Percentiles rank a stretch among this genome's conserved stretches.
Conservation (phyloP, 2,797 vertebrate genomes). For the Oreochromis grahami region DNA sequence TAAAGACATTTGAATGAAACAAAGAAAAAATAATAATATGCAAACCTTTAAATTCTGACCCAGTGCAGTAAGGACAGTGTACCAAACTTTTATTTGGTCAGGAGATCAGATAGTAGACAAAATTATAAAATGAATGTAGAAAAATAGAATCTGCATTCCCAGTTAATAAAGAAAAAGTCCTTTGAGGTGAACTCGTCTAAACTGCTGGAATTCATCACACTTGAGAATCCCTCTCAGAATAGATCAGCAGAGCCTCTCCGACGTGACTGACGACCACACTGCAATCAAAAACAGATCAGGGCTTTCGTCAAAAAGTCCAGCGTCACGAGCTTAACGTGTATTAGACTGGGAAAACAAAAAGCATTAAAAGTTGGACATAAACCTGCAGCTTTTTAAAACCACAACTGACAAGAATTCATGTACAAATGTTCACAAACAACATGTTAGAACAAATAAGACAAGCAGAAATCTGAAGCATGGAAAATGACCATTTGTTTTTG, state of each 20-base stretch:
- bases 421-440: not conserved
- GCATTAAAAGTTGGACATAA: not conserved
- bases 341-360: not conserved
- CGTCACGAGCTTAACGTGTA: accelerated
- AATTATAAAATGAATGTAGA: not conserved
- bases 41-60: not conserved
- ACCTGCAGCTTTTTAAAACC: not conserved
- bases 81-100: not conserved
- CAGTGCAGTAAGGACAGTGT: not conserved
- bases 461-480: not conserved
- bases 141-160: conserved; percentile 20
- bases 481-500: not conserved
- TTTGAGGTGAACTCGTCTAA: not conserved
- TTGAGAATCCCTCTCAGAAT: conserved; percentile 73
- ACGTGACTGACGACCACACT: conserved; percentile 75
- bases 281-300: not conserved
- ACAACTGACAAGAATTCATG: not conserved
- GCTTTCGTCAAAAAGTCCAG: not conserved
- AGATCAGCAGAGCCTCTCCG: conserved; percentile 85
- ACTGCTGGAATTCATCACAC: not conserved
- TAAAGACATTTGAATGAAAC: not conserved
- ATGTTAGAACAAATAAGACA: not conserved
- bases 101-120: not conserved
- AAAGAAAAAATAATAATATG: not conserved
- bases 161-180: not conserved